Conservation (phyloP, 2,888 invertebrate genomes). For the Hoplodrina blanda region DNA sequence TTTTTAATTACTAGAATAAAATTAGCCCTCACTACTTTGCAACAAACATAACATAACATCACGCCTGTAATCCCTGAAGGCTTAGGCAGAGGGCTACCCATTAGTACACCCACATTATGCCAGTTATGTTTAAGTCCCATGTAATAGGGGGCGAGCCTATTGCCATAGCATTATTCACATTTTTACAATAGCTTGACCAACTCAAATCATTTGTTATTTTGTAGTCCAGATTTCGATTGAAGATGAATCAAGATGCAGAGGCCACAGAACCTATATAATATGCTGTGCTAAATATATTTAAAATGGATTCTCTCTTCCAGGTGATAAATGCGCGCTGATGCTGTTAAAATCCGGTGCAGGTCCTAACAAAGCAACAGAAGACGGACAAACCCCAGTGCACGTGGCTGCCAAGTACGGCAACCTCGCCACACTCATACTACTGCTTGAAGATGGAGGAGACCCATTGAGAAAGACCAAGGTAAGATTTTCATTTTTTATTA, state of each 20-base stretch:
- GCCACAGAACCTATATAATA: not conserved
- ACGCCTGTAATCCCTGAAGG: no score
- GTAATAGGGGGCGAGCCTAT: no score
- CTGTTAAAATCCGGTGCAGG: slow-evolving; percentile 99
- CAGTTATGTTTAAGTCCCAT: no score
- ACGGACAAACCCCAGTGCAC: slow-evolving; percentile 99
- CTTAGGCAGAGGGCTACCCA: no score
- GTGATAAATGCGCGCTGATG: slow-evolving; percentile 97
- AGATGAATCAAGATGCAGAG: not conserved
- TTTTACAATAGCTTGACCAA: no score
- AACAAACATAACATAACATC: no score
- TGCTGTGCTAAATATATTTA: not conserved
- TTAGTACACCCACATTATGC: no score
- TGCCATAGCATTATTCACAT: no score
- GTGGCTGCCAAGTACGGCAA: slow-evolving; percentile 98
- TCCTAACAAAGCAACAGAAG: slow-evolving; percentile 98
- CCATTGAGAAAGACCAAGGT: slow-evolving; percentile 98
- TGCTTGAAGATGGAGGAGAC: slow-evolving; percentile 98
- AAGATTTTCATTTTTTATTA: slow-evolving; percentile 36
- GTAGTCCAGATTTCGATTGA: not conserved
- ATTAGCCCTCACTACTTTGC: no score
- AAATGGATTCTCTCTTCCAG: slow-evolving; percentile 62
- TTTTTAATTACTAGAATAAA: no score
- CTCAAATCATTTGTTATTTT: no score
- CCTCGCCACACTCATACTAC: slow-evolving; percentile 95